Conservation (phyloP, 1,140 invertebrate genomes). For the Euura saliciscinereae region DNA sequence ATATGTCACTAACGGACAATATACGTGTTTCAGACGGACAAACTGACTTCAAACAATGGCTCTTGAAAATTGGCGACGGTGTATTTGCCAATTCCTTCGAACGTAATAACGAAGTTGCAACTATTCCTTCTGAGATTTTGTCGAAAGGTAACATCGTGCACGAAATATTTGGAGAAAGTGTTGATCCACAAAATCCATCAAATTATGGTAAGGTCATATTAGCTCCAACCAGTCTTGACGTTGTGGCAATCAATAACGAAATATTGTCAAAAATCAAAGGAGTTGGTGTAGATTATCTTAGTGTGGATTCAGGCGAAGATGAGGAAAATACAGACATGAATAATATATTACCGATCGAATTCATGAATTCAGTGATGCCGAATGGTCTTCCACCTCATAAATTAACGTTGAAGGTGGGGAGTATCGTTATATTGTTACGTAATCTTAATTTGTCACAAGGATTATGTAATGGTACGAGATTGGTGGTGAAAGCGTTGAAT, state of each 20-base stretch:
- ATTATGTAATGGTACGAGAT: slow-evolving; percentile 51
- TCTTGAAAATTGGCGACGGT: slow-evolving; percentile 21
- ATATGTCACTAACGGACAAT: too few relatives aligned
- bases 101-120: background rate
- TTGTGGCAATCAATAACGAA: too few relatives aligned
- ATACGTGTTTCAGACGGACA: too few relatives aligned
- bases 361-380: slow-evolving; percentile 18
- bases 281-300: slow-evolving; percentile 10
- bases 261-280: background rate
- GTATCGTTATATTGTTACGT: slow-evolving; percentile 29
- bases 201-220: background rate
- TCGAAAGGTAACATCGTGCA: too few relatives aligned
- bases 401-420: slow-evolving; percentile 21
- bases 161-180: background rate
- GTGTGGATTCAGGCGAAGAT: slow-evolving; percentile 11
- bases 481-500: slow-evolving; percentile 47
- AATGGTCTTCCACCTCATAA: slow-evolving; percentile 13
- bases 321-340: slow-evolving; percentile 6
- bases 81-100: background rate
- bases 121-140: too few relatives aligned
- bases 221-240: too few relatives aligned
- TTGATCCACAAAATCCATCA: background rate
- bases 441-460: slow-evolving; percentile 48
- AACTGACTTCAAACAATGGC: slow-evolving; percentile 16
- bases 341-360: slow-evolving; percentile 15